Conservation (phyloP, 2,888 invertebrate genomes). For the Himalopsyche japonica region DNA sequence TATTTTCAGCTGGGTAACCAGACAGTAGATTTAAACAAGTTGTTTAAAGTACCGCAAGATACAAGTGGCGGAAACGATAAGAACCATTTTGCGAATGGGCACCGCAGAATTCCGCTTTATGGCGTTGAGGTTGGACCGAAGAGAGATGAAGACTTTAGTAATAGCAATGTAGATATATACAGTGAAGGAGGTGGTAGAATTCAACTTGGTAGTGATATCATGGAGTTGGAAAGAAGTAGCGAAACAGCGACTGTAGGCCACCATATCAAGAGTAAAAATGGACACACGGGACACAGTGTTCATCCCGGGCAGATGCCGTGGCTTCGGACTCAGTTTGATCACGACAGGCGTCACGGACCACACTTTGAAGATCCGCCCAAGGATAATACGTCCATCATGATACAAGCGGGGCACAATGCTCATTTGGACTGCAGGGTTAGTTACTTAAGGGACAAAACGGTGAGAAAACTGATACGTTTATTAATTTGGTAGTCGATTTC, state of each 20-base stretch:
- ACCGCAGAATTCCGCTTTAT: background rate
- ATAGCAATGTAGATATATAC: background rate
- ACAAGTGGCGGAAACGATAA: background rate
- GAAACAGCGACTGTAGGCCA: background rate
- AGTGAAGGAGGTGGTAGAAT: background rate
- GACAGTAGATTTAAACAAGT: constrained; percentile 58
- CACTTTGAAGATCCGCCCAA: constrained; percentile 64
- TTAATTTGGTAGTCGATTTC: no score
- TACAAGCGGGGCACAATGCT: constrained; percentile 73
- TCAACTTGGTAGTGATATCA: background rate
- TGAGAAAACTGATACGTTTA: constrained; percentile 49
- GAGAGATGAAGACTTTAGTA: constrained; percentile 28
- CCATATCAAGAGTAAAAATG: background rate
- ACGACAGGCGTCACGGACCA: constrained; percentile 68
- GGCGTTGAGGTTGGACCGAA: constrained; percentile 5
- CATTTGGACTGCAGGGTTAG: constrained; percentile 76
- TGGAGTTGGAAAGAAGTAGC: background rate
- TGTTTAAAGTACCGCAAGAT: constrained; percentile 55
- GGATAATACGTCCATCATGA: constrained; percentile 71
- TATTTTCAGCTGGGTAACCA: constrained; percentile 55
- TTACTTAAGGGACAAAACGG: constrained; percentile 75
- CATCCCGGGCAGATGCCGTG: constrained; percentile 17
- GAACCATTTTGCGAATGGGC: background rate
- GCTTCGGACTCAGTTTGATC: constrained; percentile 47
- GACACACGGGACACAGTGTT: background rate